Base-by-base conservation (phyloP, 2,888 invertebrate genomes). In the Lasioglossum villosulum region DNA sequence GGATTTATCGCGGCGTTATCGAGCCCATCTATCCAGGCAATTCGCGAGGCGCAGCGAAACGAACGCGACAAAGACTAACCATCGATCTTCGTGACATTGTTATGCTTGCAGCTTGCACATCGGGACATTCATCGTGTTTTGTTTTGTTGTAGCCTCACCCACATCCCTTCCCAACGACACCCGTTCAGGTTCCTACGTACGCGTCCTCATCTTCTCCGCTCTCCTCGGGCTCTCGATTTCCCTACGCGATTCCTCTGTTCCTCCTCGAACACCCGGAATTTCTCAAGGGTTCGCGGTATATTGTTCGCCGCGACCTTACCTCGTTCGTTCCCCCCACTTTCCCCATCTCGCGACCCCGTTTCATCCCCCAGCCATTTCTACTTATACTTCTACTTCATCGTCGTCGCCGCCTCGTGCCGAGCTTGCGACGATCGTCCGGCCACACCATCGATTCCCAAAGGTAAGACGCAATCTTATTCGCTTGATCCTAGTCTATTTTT, bases 111-210 rank as follows among this genome's bases (percentile, higher is more conserved):
- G 95, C 95, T 95, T 95, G 95, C 94, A 95, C 95, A 94, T 93
- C 95, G 92, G 95, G 95, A 95, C 95, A 95, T 95, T 94, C 95
- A 93, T 95, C 95, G 94, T 95, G 95, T 94, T 95, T 95, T 94
- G 94, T 95, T 94, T 95, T 95, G 92, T 95, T 95, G 94, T 95
- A 95, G 94, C 95, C 91, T 91, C 89, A 89, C 86, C 91, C 88
- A 88, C 85, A 85, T 84, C 86, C 88, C 78, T 75, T 78, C 86
- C 88, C 87, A 39, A 84, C 82, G 79, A 30, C 34, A 66, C 82
- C 83, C 85, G 42, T 86, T 86, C 84, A 83, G 83, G 84, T 88
- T 90, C 90, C 89, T 83, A 86, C 89, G 88, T 90, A 83, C 90
- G 88, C 90, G 90, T 88, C 89, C 88, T 90, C 90, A 86, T 83